phyloP scores from a whole-genome alignment of 2,888 invertebrate species.

The Amiota communis region DNA sequence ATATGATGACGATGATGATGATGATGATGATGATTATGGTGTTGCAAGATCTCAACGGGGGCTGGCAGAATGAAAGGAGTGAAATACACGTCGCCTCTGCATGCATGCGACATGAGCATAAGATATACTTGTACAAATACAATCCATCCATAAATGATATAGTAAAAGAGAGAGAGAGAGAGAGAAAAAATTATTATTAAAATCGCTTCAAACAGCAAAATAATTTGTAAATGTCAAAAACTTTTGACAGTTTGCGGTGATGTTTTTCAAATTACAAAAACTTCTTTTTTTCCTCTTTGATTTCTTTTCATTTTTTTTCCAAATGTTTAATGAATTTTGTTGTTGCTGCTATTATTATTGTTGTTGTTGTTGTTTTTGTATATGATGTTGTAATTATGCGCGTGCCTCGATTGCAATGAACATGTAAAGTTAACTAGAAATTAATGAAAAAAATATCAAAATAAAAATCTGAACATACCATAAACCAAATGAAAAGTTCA shows the following conservation, averaged over 20 bases:
- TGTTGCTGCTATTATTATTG: not conserved
- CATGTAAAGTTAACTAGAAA: slow-evolving; percentile 10
- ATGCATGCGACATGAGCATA: slow-evolving; percentile 8
- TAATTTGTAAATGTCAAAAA: slow-evolving; percentile 72
- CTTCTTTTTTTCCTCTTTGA: not conserved
- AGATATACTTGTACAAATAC: not conserved
- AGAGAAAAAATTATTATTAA: slow-evolving; percentile 33
- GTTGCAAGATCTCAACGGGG: too few relatives aligned
- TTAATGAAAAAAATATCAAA: not conserved
- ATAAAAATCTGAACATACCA: not conserved
- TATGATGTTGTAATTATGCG: slow-evolving; percentile 21
- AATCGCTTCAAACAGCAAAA: slow-evolving; percentile 62
- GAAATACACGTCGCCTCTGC: not conserved
- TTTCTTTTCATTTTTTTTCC: not conserved
- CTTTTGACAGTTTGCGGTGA: slow-evolving; percentile 72
- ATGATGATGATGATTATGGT: not conserved
- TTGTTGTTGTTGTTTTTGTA: slow-evolving; percentile 12
- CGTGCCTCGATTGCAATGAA: slow-evolving; percentile 21
- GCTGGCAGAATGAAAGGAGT: too few relatives aligned
- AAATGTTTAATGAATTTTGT: not conserved
- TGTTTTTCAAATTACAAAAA: slow-evolving; percentile 70
- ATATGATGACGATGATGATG: not conserved
- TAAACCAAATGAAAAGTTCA: too few relatives aligned
- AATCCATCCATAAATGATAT: too few relatives aligned
- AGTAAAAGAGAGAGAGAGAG: too few relatives aligned